phyloP scores from a whole-genome alignment of 2,797 vertebrate species.

The Ciconia nigra region DNA sequence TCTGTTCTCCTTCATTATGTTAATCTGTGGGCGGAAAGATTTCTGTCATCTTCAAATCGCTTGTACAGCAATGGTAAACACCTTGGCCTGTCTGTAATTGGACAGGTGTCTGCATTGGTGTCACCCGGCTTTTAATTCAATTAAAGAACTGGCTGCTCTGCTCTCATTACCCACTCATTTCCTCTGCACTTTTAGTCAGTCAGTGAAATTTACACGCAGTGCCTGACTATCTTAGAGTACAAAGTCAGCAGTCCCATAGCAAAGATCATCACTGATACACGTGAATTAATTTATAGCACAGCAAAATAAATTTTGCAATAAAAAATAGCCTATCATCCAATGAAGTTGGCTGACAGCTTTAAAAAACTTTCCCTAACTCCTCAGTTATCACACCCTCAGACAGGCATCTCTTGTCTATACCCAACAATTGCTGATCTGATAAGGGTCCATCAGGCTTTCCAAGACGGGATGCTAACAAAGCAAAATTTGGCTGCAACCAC shows the following conservation, averaged over 20 bases:
- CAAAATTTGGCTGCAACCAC: not conserved
- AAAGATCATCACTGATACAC: slow-evolving; percentile 52
- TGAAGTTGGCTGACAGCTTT: not conserved
- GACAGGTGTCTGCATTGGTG: slow-evolving; percentile 86
- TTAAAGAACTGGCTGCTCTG: slow-evolving; percentile 91
- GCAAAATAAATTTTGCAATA: slow-evolving; percentile 17
- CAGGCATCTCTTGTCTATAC: not conserved
- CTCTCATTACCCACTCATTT: slow-evolving; percentile 93
- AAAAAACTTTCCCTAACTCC: not conserved
- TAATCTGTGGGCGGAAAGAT: slow-evolving; percentile 89
- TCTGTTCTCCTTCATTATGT: slow-evolving; percentile 88
- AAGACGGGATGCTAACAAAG: not conserved
- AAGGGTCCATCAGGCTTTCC: not conserved
- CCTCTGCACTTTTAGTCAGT: slow-evolving; percentile 84
- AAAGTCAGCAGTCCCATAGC: slow-evolving; percentile 52
- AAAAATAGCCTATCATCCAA: not conserved
- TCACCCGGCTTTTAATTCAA: slow-evolving; percentile 97
- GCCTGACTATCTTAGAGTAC: slow-evolving; percentile 77
- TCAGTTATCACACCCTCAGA: not conserved
- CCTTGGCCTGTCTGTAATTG: slow-evolving; percentile 86
- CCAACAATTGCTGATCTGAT: not conserved
- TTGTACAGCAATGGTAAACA: slow-evolving; percentile 85
- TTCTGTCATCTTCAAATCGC: slow-evolving; percentile 83
- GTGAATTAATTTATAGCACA: slow-evolving; percentile 30
- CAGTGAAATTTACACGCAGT: slow-evolving; percentile 83